phyloP scores from a whole-genome alignment of 2,113 vertebrate species.

The Sander vitreus region DNA sequence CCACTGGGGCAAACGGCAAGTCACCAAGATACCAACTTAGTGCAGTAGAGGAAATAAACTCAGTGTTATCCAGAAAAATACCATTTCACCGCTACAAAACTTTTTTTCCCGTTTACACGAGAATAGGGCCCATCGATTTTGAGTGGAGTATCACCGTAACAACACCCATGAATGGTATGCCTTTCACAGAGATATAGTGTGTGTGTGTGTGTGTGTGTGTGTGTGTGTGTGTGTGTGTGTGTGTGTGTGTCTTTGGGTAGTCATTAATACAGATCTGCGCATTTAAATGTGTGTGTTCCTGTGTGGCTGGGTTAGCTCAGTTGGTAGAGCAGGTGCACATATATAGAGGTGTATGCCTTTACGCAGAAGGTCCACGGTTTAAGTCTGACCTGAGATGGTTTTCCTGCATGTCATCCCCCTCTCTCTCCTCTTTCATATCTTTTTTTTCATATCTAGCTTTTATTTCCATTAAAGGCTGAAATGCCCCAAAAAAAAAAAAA shows the following conservation, averaged over 20 bases:
- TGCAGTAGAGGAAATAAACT: neutral
- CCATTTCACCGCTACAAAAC: neutral
- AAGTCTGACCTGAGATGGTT: too few relatives aligned
- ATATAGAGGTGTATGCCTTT: too few relatives aligned
- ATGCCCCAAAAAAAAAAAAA: too few relatives aligned
- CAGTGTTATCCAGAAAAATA: neutral
- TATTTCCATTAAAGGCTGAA: too few relatives aligned
- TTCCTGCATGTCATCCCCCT: too few relatives aligned
- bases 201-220: neutral
- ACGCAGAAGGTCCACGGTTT: too few relatives aligned
- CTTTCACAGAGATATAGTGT: neutral
- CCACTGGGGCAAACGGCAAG: too few relatives aligned
- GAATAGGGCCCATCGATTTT: neutral
- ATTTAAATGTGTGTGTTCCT: constrained; percentile 25
- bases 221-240: neutral
- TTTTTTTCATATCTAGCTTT: too few relatives aligned
- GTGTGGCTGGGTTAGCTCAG: neutral
- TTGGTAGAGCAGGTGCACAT: too few relatives aligned
- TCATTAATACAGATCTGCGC: constrained; percentile 10
- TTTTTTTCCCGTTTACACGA: neutral
- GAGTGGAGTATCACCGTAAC: neutral
- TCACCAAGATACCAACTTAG: neutral
- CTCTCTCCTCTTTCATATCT: too few relatives aligned
- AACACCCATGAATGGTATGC: neutral
- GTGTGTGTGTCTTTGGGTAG: neutral